phyloP scores from a whole-genome alignment of 2,113 vertebrate genomes.

The Tamias sibiricus region DNA sequence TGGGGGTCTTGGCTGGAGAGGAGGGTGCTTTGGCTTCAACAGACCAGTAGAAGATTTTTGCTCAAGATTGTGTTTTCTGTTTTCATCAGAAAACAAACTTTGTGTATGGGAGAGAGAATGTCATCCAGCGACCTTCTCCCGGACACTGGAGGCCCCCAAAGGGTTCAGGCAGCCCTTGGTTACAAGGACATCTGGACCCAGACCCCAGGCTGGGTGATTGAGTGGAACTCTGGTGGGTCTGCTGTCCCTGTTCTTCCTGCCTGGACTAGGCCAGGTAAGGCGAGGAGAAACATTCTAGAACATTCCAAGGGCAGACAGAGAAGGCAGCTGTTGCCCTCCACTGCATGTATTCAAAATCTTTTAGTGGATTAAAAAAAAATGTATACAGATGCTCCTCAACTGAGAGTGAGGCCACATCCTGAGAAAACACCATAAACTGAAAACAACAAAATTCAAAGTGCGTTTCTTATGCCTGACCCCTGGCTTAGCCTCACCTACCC shows the following conservation, averaged over 20 bases:
- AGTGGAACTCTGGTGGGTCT: too few species aligned
- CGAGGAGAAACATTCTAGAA: not conserved
- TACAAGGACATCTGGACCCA: accelerated
- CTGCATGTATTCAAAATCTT: not conserved
- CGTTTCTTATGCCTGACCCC: not conserved
- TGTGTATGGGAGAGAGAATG: too few species aligned
- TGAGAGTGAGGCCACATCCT: too few species aligned
- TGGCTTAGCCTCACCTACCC: not conserved
- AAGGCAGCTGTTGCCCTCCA: not conserved
- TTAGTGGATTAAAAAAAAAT: not conserved
- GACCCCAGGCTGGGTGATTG: not conserved
- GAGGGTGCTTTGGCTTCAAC: accelerated
- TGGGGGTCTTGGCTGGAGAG: not conserved
- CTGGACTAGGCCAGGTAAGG: not conserved
- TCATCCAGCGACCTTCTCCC: not conserved
- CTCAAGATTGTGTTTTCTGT: not conserved
- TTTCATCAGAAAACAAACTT: slow-evolving; percentile 6
- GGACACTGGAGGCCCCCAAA: not conserved
- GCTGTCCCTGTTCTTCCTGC: accelerated
- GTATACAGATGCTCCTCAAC: not conserved
- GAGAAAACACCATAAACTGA: not conserved
- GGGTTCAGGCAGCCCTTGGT: not conserved
- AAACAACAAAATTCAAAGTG: not conserved
- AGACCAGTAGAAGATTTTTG: not conserved
- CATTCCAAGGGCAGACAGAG: not conserved